A percentile compares a stretch with the other conserved stretches of the same genome.
These are phyloP conservation scores for Corapipo altera DNA, from an alignment of 2,113 vertebrate genomes.

Conservation along the genomic window DNA sequence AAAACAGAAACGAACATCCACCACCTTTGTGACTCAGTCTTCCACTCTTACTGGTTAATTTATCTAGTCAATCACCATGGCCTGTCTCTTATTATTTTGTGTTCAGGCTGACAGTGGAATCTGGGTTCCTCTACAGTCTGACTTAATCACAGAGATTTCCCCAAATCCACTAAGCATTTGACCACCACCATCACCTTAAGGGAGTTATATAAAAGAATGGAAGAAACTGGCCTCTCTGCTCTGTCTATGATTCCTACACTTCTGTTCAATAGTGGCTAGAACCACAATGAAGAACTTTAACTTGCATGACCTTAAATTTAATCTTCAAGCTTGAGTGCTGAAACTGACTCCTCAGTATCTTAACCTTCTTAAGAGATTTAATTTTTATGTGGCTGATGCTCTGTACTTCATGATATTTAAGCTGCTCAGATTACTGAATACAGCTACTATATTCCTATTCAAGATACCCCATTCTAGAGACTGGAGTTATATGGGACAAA, in stretches of 20 bases:
- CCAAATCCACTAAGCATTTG: neutral
- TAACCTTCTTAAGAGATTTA: slow-evolving; percentile 29
- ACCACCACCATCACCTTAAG: neutral
- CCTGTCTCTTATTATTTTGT: neutral
- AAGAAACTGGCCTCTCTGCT: neutral
- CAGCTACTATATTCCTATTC: neutral
- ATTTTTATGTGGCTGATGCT: neutral
- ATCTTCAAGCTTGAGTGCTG: neutral
- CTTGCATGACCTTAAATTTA: neutral
- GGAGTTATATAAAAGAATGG: neutral
- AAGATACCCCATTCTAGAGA: neutral
- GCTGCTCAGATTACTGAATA: neutral
- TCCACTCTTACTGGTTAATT: neutral
- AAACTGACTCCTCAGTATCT: neutral
- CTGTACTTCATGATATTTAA: slow-evolving; percentile 2
- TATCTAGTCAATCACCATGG: neutral
- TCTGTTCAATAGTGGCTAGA: neutral
- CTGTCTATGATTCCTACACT: neutral
- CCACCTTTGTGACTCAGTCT: neutral
- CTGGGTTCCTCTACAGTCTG: neutral
- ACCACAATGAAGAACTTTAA: neutral
- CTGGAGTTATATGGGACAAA: neutral
- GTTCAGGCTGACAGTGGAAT: neutral
- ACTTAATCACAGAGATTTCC: neutral
- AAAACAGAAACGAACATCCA: neutral